Percentiles rank a stretch among this genome's conserved stretches.
Conservation (phyloP, 2,888 invertebrate genomes). For the Aricia artaxerxes region DNA sequence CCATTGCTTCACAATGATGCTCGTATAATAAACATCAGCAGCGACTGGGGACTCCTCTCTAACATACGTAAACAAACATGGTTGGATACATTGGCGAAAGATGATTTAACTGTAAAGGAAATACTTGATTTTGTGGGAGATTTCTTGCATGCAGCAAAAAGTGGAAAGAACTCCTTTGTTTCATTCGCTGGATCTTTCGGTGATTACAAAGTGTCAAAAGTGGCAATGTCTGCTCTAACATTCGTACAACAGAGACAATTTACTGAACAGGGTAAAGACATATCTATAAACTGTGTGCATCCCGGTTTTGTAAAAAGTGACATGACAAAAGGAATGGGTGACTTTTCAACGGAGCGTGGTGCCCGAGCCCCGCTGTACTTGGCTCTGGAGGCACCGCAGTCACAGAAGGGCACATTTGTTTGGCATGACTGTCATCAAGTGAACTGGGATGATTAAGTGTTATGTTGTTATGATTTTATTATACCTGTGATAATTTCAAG, state of each 20-base stretch:
- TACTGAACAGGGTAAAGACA: slow-evolving; percentile 71
- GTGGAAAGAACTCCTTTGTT: slow-evolving; percentile 64
- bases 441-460: slow-evolving; percentile 73
- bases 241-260: slow-evolving; percentile 74
- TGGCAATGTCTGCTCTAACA: slow-evolving; percentile 71
- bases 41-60: slow-evolving; percentile 78
- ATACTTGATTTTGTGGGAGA: slow-evolving; percentile 78
- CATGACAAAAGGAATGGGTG: slow-evolving; percentile 76
- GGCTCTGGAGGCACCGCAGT: slow-evolving; percentile 70
- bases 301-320: slow-evolving; percentile 76
- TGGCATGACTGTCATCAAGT: slow-evolving; percentile 77
- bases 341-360: slow-evolving; percentile 70
- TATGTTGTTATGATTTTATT: slow-evolving; percentile 60
- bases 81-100: slow-evolving; percentile 68
- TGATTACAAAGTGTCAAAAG: slow-evolving; percentile 77
- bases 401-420: slow-evolving; percentile 70
- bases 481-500: slow-evolving; percentile 68
- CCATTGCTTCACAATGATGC: slow-evolving; percentile 85
- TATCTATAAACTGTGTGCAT: slow-evolving; percentile 74
- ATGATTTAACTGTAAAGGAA: slow-evolving; percentile 73
- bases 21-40: slow-evolving; percentile 88
- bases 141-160: slow-evolving; percentile 79
- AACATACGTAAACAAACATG: slow-evolving; percentile 72
- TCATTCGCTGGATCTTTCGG: slow-evolving; percentile 72
- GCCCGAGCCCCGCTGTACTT: slow-evolving; percentile 69